phyloP scores from a whole-genome alignment of 2,888 invertebrate species.

The Pheosia tremula region DNA sequence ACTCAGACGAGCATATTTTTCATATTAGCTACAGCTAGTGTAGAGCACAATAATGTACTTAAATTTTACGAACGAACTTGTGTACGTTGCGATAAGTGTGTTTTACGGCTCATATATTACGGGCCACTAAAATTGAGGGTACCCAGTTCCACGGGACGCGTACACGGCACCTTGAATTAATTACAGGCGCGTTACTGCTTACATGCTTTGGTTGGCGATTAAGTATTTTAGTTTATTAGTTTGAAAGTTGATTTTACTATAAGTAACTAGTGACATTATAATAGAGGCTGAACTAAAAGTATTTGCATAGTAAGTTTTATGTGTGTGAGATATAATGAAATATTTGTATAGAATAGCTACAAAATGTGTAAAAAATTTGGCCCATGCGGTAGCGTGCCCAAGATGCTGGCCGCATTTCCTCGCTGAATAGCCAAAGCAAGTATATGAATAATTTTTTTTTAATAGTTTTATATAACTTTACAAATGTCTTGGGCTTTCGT shows the following conservation, averaged over 20 bases:
- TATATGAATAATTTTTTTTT: too few relatives aligned
- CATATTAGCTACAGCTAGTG: constrained; percentile 8
- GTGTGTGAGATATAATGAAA: too few relatives aligned
- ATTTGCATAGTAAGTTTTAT: neutral
- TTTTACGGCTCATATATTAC: constrained; percentile 72
- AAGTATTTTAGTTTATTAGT: constrained; percentile 22
- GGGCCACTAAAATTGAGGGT: constrained; percentile 61
- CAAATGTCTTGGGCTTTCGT: neutral
- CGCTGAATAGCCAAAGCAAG: too few relatives aligned
- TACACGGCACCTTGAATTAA: constrained; percentile 47
- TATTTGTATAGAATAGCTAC: too few relatives aligned
- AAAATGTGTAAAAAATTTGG: too few relatives aligned
- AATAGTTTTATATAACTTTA: too few relatives aligned
- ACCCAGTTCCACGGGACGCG: constrained; percentile 41
- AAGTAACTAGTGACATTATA: constrained; percentile 1
- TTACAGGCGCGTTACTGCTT: constrained; percentile 33
- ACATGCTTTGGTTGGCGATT: constrained; percentile 22
- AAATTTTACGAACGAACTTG: constrained; percentile 64
- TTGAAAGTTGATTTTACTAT: constrained; percentile 14
- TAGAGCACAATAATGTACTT: neutral
- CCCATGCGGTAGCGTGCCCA: too few relatives aligned
- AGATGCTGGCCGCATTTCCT: too few relatives aligned
- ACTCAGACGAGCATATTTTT: neutral
- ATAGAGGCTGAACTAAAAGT: neutral
- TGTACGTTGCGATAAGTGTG: constrained; percentile 69